Evolutionary conservation across 2,888 invertebrate species (phyloP).

Genomic region (Thalpophila matura): DNA sequence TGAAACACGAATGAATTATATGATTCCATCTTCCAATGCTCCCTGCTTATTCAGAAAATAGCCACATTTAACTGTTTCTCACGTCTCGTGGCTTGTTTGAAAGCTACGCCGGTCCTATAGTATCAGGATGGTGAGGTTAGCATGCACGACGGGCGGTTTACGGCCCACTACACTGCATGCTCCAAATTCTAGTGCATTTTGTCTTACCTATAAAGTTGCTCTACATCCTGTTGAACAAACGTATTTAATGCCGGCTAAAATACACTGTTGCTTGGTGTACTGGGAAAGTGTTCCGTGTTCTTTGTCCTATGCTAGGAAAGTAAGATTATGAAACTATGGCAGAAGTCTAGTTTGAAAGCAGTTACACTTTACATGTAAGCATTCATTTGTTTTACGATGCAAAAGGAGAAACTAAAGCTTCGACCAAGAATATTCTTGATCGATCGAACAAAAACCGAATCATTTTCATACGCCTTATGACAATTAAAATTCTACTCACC

Average conservation of each 20-base stretch:
- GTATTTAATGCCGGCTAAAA: constrained; percentile 45
- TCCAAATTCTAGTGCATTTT: constrained; percentile 66
- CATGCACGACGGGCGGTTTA: constrained; percentile 62
- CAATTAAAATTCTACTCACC: constrained; percentile 27
- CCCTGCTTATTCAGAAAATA: constrained; percentile 54
- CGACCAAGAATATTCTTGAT: too few relatives aligned
- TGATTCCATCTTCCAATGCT: constrained; percentile 48
- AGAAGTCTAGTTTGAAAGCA: background rate
- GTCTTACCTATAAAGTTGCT: constrained; percentile 58
- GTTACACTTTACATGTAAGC: too few relatives aligned
- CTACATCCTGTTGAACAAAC: constrained; percentile 59
- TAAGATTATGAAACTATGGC: background rate
- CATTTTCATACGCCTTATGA: background rate
- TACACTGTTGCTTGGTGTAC: constrained; percentile 36
- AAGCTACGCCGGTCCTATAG: constrained; percentile 46
- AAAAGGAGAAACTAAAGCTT: too few relatives aligned
- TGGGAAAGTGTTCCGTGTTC: constrained; percentile 27
- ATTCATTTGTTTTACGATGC: background rate
- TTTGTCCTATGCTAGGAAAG: constrained; percentile 15
- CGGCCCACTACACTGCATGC: constrained; percentile 65
- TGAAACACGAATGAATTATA: constrained; percentile 53
- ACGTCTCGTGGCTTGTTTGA: constrained; percentile 52
- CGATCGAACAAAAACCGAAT: constrained; percentile 2
- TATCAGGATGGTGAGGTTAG: constrained; percentile 56
- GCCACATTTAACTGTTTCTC: constrained; percentile 53